A percentile compares a stretch with the other conserved stretches of the same genome.
Evolutionary conservation across 64 coral and sea anemone genomes (phyloP).

Genomic region (Catalaphyllia jardinei): DNA sequence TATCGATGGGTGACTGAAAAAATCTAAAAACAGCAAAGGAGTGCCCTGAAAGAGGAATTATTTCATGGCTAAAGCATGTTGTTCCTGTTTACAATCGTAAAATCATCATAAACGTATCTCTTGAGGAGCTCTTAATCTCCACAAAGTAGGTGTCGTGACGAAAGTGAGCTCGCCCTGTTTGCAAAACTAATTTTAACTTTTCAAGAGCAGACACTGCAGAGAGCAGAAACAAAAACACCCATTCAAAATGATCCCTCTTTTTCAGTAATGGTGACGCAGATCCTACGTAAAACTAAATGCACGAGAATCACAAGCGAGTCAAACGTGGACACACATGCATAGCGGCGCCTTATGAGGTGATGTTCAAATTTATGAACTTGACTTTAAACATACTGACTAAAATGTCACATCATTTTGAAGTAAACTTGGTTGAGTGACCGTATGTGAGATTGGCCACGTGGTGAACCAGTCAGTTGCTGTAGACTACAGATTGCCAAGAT

Average conservation of each 20-base stretch:
- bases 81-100: constrained; percentile 38
- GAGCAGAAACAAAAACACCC: no score
- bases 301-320: no score
- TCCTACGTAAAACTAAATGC: no score
- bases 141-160: not conserved
- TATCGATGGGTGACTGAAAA: not conserved
- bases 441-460: not conserved
- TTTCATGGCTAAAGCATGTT: constrained; percentile 30
- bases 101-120: not conserved
- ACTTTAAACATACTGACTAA: not conserved
- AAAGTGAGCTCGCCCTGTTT: not conserved
- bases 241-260: no score
- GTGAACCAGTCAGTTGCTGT: not conserved
- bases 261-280: no score
- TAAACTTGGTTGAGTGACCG: not conserved
- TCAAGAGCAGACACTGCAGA: not conserved
- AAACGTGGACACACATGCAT: not conserved
- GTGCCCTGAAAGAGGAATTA: not conserved
- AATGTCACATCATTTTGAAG: not conserved
- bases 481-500: no score
- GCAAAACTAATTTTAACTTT: not conserved
- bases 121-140: not conserved
- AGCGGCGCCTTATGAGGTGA: not conserved
- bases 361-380: not conserved
- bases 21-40: constrained; percentile 17